Conservation (phyloP, 37 sponge, comb jelly and placozoan genomes). For the Beroe forskalii region DNA sequence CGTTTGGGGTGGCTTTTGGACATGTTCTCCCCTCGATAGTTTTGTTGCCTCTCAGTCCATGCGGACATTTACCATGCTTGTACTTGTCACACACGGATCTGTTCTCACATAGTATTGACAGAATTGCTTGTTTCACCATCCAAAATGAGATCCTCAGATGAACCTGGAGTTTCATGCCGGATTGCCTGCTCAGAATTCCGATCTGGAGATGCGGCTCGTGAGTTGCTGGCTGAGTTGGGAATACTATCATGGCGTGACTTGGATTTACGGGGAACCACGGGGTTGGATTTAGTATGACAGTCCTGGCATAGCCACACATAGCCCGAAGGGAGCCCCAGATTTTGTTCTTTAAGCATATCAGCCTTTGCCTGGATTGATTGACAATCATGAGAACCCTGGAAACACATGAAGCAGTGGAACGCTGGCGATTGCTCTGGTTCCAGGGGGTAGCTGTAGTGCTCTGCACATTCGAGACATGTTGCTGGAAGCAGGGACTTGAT, state of each 20-base stretch:
- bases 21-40: neutral
- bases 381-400: neutral
- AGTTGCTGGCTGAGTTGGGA: no score
- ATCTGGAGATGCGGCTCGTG: no score
- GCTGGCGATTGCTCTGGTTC: neutral
- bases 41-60: neutral
- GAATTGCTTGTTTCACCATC: no score
- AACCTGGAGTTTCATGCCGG: neutral
- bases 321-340: neutral
- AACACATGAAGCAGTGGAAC: neutral
- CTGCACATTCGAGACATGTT: neutral
- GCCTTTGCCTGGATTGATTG: neutral
- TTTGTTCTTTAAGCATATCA: neutral
- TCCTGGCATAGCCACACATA: neutral
- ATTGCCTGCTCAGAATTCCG: no score
- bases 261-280: neutral
- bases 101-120: no score
- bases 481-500: neutral
- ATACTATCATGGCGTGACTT: neutral
- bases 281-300: no score
- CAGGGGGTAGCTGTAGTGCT: neutral
- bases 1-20: neutral
- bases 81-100: neutral
- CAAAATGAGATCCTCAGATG: no score
- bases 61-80: neutral